These are phyloP conservation scores for Choristoneura fumiferana DNA, from an alignment of 1,140 invertebrate species.

Conservation along the genomic window DNA sequence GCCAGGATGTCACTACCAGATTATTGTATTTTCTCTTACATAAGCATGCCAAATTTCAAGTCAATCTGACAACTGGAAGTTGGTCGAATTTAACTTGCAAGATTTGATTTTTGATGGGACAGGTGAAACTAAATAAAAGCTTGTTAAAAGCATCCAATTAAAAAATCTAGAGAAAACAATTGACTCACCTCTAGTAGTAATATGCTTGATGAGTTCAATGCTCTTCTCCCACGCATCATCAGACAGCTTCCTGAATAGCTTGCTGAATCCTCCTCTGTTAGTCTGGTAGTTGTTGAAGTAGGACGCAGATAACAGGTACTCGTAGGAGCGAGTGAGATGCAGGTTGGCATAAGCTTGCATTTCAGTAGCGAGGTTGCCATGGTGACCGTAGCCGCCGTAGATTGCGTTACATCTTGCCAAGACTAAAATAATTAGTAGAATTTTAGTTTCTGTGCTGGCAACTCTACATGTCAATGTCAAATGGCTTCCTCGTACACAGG, in stretches of 20 bases:
- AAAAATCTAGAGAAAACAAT: no score
- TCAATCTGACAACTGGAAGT: no score
- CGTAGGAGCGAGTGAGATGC: conserved; percentile 84
- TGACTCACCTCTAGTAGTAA: conserved; percentile 85
- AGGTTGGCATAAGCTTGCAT: conserved; percentile 81
- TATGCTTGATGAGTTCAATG: conserved; percentile 87
- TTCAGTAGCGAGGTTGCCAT: conserved; percentile 67
- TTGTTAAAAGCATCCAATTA: no score
- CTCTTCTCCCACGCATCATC: conserved; percentile 86
- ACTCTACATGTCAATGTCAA: no score
- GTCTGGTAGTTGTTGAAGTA: conserved; percentile 88
- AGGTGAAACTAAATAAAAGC: no score
- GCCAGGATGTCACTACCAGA: no score
- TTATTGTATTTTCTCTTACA: no score
- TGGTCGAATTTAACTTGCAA: no score
- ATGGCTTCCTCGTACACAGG: no score
- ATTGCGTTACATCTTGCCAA: conserved; percentile 82
- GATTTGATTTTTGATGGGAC: no score
- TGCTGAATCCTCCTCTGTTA: conserved; percentile 87
- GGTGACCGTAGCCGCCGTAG: conserved; percentile 80
- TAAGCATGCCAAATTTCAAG: no score
- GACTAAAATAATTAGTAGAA: conserved; percentile 28
- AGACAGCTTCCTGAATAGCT: conserved; percentile 85
- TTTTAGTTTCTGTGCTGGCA: neutral
- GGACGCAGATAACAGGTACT: conserved; percentile 86